These are phyloP conservation scores for Acanthochromis polyacanthus DNA, from an alignment of 2,113 vertebrate genomes.

Conservation along the genomic window DNA sequence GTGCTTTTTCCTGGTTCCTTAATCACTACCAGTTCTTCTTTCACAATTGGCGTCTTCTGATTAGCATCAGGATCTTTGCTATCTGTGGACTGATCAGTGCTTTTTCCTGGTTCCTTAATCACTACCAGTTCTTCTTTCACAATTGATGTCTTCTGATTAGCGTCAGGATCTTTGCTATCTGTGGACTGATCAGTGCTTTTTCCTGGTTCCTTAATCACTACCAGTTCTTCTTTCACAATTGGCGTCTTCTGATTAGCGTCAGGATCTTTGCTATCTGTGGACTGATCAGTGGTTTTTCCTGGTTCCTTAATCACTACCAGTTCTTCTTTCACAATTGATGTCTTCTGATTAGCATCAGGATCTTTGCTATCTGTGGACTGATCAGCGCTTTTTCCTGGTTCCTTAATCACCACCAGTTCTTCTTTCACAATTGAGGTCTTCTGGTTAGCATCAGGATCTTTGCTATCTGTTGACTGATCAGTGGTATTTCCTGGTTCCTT, in stretches of 20 bases:
- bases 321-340: neutral
- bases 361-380: neutral
- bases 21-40: too few relatives aligned
- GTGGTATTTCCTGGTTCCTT: slow-evolving; percentile 7
- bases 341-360: slow-evolving; percentile 4
- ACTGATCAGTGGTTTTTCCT: neutral
- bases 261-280: neutral
- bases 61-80: too few relatives aligned
- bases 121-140: too few relatives aligned
- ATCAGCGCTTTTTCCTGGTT: slow-evolving; percentile 6
- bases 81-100: too few relatives aligned
- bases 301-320: slow-evolving; percentile 1
- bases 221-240: too few relatives aligned
- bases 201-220: too few relatives aligned
- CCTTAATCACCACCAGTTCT: neutral
- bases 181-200: too few relatives aligned
- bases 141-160: too few relatives aligned
- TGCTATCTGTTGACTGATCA: neutral
- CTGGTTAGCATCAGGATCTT: slow-evolving; percentile 2
- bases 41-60: too few relatives aligned
- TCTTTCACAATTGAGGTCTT: neutral
- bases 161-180: too few relatives aligned
- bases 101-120: too few relatives aligned
- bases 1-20: too few relatives aligned
- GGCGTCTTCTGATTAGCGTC: neutral